Base-by-base conservation (phyloP, 2,113 vertebrate species). In the Micronisus gabar region DNA sequence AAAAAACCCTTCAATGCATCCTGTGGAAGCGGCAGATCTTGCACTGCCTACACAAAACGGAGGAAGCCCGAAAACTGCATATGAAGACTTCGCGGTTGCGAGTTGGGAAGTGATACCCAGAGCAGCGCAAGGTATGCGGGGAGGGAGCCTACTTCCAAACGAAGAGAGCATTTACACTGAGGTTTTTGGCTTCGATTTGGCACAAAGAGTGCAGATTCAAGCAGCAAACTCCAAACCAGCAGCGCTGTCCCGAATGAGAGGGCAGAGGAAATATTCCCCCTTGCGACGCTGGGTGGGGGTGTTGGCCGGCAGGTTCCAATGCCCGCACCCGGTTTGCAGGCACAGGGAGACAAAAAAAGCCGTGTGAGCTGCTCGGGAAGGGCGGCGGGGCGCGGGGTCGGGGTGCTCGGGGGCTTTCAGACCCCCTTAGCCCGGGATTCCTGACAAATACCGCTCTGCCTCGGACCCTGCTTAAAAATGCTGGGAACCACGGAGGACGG, bases 241-340 rank as follows among this genome's bases (percentile, higher is more conserved):
- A 2, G 25, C 16, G 4, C 41, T 58, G 66, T 9, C 50, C 66
- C 2, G 30, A 13, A 1, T 1, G 59, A n/a, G 38, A 27, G 53
- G 43, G 32, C 55, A 48, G 41, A 74, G 15, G 52, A 59, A 81
- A 22, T 67, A 81, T 94, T 91, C 84, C 17, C 8, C 3, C 17
- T 81, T 50, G 26, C 4, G 83, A 92, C 93, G 75, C 95, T 95
- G 82, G 92, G 95, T 94, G 93, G 95, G 76, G 92, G 7, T 97
- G 87, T 94, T 87, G 78, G 50, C 92, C 5, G 52, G n/a, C 8
- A 22, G 21, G 17, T 67, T 56, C 68, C 5, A 41, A 61, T 14
- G 18, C 50, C 88, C 34, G 9, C 73, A 26, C 11, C 5, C 19
- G 7, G 0, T 62, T 45, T 62, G 26, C 80, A 14, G 76, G 15